Evolutionary conservation across 2,113 vertebrate species (phyloP).

Genomic region (Octodon degus): DNA sequence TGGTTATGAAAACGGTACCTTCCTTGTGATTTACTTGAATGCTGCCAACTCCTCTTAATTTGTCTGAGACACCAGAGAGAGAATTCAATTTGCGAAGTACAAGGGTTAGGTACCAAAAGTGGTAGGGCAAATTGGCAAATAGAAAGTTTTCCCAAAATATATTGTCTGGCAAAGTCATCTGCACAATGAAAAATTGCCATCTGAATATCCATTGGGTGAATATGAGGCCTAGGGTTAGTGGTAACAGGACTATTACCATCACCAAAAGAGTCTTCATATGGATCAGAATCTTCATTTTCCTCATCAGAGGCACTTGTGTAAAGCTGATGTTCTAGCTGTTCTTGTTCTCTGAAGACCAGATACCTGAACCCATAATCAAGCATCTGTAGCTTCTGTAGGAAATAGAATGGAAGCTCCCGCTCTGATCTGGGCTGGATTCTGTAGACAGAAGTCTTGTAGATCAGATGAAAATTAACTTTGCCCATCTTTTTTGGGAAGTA

Average conservation of each 20-base stretch:
- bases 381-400: conserved; percentile 78
- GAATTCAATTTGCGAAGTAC: conserved; percentile 80
- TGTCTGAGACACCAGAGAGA: conserved; percentile 84
- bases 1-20: conserved; percentile 65
- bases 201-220: conserved; percentile 87
- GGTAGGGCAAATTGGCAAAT: conserved; percentile 87
- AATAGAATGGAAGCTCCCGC: conserved; percentile 79
- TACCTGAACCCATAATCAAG: conserved; percentile 81
- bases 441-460: conserved; percentile 67
- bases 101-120: conserved; percentile 83
- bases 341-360: conserved; percentile 64
- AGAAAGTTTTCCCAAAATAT: conserved; percentile 84
- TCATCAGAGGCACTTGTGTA: neutral
- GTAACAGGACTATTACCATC: neutral
- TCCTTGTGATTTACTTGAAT: neutral
- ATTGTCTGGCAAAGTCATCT: conserved; percentile 84
- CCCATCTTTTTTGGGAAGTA: conserved; percentile 73
- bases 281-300: neutral
- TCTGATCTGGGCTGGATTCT: conserved; percentile 69
- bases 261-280: conserved; percentile 64
- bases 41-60: conserved; percentile 85
- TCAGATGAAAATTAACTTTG: conserved; percentile 77
- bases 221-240: neutral
- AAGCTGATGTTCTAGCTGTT: neutral
- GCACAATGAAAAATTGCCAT: conserved; percentile 87